Conservation (phyloP, 2,888 invertebrate genomes). For the Hanleya hanleyi region DNA sequence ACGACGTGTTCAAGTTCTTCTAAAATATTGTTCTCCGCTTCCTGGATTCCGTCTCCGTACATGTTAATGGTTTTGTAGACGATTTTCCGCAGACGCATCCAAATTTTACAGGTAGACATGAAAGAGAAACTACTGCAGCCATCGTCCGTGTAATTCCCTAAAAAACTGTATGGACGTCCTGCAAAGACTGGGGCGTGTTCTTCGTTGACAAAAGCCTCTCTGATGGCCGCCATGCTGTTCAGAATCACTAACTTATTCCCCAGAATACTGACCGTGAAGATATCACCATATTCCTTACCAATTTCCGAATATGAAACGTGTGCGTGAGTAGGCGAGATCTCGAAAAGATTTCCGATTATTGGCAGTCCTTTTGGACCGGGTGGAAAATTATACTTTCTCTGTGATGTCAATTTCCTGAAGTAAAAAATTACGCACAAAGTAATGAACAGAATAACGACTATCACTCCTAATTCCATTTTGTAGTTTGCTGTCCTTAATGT, state of each 20-base stretch:
- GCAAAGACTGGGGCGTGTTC: not conserved
- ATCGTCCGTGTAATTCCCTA: not conserved
- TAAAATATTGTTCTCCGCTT: not conserved
- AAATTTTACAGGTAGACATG: not conserved
- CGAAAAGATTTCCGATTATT: not conserved
- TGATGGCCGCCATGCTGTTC: not conserved
- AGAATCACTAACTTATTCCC: not conserved
- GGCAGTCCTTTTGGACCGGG: not conserved
- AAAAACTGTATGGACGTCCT: not conserved
- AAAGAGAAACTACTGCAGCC: not conserved
- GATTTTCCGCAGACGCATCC: not conserved
- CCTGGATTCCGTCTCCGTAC: conserved; percentile 8
- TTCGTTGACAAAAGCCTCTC: not conserved
- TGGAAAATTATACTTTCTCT: too few relatives aligned
- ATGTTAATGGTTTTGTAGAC: conserved; percentile 4
- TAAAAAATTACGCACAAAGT: too few relatives aligned
- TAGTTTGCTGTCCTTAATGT: too few relatives aligned
- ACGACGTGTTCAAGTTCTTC: not conserved
- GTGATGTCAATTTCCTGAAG: too few relatives aligned
- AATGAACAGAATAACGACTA: too few relatives aligned
- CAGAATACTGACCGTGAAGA: not conserved
- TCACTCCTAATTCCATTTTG: too few relatives aligned
- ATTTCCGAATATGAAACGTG: not conserved
- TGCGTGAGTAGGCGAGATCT: not conserved
- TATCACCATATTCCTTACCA: not conserved